These are phyloP conservation scores for Anaspis maculata DNA, from an alignment of 2,888 invertebrate genomes.

Conservation along the genomic window DNA sequence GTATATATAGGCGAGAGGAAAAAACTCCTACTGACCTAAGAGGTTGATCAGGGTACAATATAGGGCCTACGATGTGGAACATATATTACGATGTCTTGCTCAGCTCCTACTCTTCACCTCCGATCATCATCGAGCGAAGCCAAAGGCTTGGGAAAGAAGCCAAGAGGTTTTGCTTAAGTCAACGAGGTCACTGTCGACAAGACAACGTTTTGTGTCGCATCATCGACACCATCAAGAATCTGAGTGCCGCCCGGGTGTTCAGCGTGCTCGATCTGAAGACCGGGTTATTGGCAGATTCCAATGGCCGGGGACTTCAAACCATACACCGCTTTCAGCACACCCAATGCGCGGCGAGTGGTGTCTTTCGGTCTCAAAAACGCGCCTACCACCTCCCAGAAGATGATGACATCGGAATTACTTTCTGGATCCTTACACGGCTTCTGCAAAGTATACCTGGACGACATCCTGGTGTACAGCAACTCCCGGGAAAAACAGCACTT, in stretches of 20 bases:
- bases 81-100: no score
- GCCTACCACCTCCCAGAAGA: slow-evolving; percentile 2
- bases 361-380: slow-evolving; percentile 4
- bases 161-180: neutral
- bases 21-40: no score
- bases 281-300: slow-evolving; percentile 6
- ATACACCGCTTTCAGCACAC: slow-evolving; percentile 1
- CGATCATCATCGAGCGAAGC: neutral
- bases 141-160: no score
- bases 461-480: slow-evolving; percentile 1
- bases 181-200: neutral
- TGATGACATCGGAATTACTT: slow-evolving; percentile 3
- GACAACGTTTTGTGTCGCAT: slow-evolving; percentile 1
- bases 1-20: no score
- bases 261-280: slow-evolving; percentile 1
- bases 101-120: neutral
- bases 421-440: neutral
- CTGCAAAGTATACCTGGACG: slow-evolving; percentile 4
- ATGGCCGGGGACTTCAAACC: slow-evolving; percentile 2
- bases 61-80: no score
- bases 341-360: neutral
- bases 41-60: no score
- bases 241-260: slow-evolving; percentile 2
- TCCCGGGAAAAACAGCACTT: slow-evolving; percentile 1
- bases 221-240: slow-evolving; percentile 1